Percentiles rank a stretch among this genome's conserved stretches.
Evolutionary conservation across 2,797 vertebrate genomes (phyloP).

Genomic region (Antrozous pallidus): DNA sequence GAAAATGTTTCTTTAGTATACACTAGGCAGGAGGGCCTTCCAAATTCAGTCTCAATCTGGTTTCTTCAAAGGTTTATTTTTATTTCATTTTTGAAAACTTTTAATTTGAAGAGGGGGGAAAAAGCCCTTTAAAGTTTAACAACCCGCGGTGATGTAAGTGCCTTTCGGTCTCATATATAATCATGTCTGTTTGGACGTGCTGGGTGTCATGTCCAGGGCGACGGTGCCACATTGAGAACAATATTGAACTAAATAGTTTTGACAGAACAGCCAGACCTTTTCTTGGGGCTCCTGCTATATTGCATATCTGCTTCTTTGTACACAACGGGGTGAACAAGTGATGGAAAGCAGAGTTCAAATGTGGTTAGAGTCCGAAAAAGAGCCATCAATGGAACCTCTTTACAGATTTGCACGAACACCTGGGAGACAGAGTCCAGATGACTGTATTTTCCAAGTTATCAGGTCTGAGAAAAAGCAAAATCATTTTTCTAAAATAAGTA

Average conservation of each 20-base stretch:
- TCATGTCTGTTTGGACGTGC: slow-evolving; percentile 61
- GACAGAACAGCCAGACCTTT: slow-evolving; percentile 59
- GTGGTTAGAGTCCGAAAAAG: slow-evolving; percentile 66
- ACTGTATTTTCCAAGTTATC: slow-evolving; percentile 65
- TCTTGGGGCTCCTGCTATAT: slow-evolving; percentile 61
- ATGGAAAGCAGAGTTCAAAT: slow-evolving; percentile 76
- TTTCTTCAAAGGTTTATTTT: slow-evolving; percentile 72
- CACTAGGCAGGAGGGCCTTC: slow-evolving; percentile 74
- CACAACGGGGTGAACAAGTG: slow-evolving; percentile 71
- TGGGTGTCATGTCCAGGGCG: slow-evolving; percentile 70
- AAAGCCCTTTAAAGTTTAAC: slow-evolving; percentile 60
- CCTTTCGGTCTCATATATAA: slow-evolving; percentile 68
- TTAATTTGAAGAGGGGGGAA: slow-evolving; percentile 75
- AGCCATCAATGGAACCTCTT: slow-evolving; percentile 54
- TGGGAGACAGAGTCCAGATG: slow-evolving; percentile 54
- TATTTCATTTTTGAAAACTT: slow-evolving; percentile 75
- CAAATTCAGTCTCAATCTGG: slow-evolving; percentile 74
- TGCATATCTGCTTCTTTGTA: slow-evolving; percentile 79
- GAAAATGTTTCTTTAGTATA: slow-evolving; percentile 75
- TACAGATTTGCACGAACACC: slow-evolving; percentile 62
- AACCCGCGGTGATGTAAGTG: slow-evolving; percentile 60
- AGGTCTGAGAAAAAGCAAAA: slow-evolving; percentile 36
- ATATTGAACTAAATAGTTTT: slow-evolving; percentile 77
- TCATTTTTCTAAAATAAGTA: slow-evolving; percentile 47
- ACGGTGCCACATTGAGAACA: slow-evolving; percentile 64